Conservation (phyloP, 2,113 vertebrate species). For the Labrus mixtus region DNA sequence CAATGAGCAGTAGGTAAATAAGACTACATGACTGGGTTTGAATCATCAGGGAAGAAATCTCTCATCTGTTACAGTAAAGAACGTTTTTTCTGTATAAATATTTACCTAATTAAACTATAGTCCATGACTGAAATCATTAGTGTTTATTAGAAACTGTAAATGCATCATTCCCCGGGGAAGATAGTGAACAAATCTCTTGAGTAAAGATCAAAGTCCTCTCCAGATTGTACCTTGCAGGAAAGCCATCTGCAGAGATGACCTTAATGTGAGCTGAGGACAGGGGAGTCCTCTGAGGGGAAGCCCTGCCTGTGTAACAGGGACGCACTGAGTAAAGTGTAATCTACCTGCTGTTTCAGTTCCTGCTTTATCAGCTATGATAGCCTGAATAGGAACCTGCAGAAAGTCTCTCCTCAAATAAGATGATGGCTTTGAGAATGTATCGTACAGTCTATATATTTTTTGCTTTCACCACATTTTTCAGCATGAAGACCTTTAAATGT, state of each 20-base stretch:
- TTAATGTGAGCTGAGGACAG: slow-evolving; percentile 51
- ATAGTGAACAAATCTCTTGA: not conserved
- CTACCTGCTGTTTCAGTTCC: slow-evolving; percentile 14
- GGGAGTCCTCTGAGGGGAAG: slow-evolving; percentile 62
- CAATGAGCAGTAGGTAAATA: not conserved
- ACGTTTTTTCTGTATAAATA: not conserved
- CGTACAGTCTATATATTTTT: not conserved
- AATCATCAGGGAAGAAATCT: not conserved
- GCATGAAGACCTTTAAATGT: slow-evolving; percentile 38
- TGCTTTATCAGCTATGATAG: not conserved
- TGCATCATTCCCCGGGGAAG: slow-evolving; percentile 1
- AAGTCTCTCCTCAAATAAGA: not conserved
- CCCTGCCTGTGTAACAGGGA: slow-evolving; percentile 43
- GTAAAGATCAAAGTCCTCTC: slow-evolving; percentile 48
- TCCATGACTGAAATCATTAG: slow-evolving; percentile 3
- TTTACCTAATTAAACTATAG: not conserved
- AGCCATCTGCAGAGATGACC: slow-evolving; percentile 69
- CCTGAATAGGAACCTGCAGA: not conserved
- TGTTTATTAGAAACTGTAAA: not conserved
- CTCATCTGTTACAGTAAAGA: not conserved
- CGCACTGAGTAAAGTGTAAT: slow-evolving; percentile 17
- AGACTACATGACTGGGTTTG: not conserved
- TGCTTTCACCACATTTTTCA: not conserved
- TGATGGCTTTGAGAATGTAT: not conserved
- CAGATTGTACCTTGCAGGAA: slow-evolving; percentile 41